Evolutionary conservation across 2,113 vertebrate species (phyloP), one percentile per base, ranked within the genome.

Genomic region (Trematocara variabile): DNA sequence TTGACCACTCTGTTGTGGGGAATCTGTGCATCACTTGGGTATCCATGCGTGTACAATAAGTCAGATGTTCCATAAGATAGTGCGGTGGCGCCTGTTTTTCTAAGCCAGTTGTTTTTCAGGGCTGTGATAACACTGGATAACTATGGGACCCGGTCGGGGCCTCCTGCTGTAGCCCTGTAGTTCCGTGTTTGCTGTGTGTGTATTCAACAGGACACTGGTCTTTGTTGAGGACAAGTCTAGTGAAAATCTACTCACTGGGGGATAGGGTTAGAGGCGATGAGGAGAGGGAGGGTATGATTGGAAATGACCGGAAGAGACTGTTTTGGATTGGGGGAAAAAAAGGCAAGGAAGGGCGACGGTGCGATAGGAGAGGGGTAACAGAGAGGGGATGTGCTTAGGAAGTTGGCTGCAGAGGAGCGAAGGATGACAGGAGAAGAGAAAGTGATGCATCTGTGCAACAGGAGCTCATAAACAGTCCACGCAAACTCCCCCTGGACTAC

Each of bases 191-290:
- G 82, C 78, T 81, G 58, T 79, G 56, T 88, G 87, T 87, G 80
- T 86, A 77, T 79, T 89, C 89, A 89, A 79, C 79, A 22, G 82
- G 85, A 92, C 82, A 73, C 63, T 70, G 56, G 82, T 48, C 84
- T 90, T 94, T 94, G 93, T 94, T 48, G 84, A 88, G 65, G 89
- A 87, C 82, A 89, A 91, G 86, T 94, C 92, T 91, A 89, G 88
- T 91, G 93, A 93, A 92, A 92, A 89, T 79, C 87, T 88, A 89
- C 93, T 90, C 87, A 94, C 63, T 81, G 83, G 80, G 80, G 82
- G 80, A 88, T 54, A 55, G 85, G 75, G 82, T 77, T 65, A 85
- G 53, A 70, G 55, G 79, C 44, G 33, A 56, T 41, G 65, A 46
- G 18, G 60, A 44, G 56, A 81, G 48, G 54, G 44, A 56, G 50